Conservation (phyloP, 2,888 invertebrate species). For the Caradrina kadenii region DNA sequence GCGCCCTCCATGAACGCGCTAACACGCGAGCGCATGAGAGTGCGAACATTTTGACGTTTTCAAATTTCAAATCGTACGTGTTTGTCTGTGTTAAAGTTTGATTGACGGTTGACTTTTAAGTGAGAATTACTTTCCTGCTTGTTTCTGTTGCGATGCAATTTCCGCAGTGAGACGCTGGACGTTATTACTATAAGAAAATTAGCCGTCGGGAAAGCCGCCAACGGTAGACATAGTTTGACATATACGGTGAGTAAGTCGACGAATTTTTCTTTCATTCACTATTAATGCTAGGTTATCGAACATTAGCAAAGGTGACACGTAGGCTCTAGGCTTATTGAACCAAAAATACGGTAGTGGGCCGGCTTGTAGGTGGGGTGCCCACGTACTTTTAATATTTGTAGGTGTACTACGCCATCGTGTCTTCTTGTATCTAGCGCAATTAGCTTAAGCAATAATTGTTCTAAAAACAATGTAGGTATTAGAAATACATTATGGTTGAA, state of each 20-base stretch:
- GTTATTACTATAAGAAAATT: conserved; percentile 68
- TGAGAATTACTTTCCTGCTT: conserved; percentile 61
- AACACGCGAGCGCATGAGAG: conserved; percentile 83
- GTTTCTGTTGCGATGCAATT: conserved; percentile 69
- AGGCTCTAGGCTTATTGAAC: conserved; percentile 79
- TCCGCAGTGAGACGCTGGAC: conserved; percentile 67
- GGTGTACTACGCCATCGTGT: conserved; percentile 82
- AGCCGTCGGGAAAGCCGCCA: conserved; percentile 79
- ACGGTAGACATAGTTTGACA: conserved; percentile 76
- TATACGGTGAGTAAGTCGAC: conserved; percentile 84
- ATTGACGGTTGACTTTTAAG: conserved; percentile 72
- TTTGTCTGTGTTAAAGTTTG: conserved; percentile 71
- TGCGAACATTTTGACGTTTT: conserved; percentile 79
- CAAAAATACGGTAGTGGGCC: conserved; percentile 85
- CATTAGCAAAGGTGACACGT: conserved; percentile 80
- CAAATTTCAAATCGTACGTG: conserved; percentile 82
- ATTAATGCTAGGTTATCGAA: conserved; percentile 74
- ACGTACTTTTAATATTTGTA: conserved; percentile 84
- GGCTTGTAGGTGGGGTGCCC: conserved; percentile 86
- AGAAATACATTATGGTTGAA: conserved; percentile 14
- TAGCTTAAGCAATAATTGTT: conserved; percentile 45
- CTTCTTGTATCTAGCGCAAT: conserved; percentile 78
- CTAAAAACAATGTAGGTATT: conserved; percentile 4
- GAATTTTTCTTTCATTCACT: conserved; percentile 74
- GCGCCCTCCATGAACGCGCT: conserved; percentile 84